phyloP scores from a whole-genome alignment of 2,888 invertebrate genomes.

The Parascotia fuliginaria region DNA sequence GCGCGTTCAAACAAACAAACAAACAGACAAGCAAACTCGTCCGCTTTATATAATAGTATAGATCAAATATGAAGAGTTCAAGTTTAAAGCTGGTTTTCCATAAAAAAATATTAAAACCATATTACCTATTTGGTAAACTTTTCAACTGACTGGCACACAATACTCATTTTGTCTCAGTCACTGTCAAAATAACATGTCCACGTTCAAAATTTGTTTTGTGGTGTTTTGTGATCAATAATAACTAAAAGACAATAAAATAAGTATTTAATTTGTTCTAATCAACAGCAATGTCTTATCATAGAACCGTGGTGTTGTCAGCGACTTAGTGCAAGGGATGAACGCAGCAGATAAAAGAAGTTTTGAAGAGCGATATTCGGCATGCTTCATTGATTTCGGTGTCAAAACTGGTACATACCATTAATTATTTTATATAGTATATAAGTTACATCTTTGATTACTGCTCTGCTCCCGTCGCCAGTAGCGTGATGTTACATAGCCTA shows the following conservation, averaged over 20 bases:
- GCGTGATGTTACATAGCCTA: too few relatives aligned
- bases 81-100: background rate
- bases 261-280: slow-evolving; percentile 26
- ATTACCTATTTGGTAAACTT: slow-evolving; percentile 6
- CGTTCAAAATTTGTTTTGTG: slow-evolving; percentile 54
- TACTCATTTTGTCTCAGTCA: slow-evolving; percentile 13
- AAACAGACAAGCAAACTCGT: too few relatives aligned
- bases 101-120: background rate
- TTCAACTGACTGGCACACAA: slow-evolving; percentile 28
- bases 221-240: slow-evolving; percentile 38
- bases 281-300: slow-evolving; percentile 39
- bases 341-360: slow-evolving; percentile 65
- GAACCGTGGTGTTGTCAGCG: slow-evolving; percentile 37
- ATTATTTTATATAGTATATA: background rate
- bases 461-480: too few relatives aligned
- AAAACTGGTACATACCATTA: slow-evolving; percentile 63
- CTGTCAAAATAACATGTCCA: slow-evolving; percentile 33
- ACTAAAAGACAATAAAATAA: slow-evolving; percentile 24
- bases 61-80: too few relatives aligned
- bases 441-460: background rate
- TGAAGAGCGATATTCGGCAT: slow-evolving; percentile 74
- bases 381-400: slow-evolving; percentile 74
- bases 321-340: slow-evolving; percentile 48
- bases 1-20: too few relatives aligned
- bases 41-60: too few relatives aligned